Base-by-base conservation (phyloP, 2,113 vertebrate genomes). In the Zapornia atra region DNA sequence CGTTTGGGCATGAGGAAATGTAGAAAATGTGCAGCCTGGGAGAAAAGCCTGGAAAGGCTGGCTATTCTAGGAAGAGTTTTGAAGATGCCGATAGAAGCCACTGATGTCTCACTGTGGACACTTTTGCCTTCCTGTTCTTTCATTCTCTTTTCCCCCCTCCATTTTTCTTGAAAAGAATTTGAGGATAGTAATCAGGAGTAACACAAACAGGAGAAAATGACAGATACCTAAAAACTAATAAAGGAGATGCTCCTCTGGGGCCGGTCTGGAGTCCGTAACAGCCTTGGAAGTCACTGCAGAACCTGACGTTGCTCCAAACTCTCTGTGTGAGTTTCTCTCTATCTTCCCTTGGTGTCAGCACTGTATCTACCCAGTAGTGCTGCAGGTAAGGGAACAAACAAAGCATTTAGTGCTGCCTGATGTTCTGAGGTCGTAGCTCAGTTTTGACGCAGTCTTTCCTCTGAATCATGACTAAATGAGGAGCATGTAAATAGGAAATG, bases 61-160 rank as follows among this genome's bases (percentile, higher is more conserved):
- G 11, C 76, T 95, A 73, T 96, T 96, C 60, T 64, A 75, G 80
- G 73, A 84, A 65, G 53, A 68, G 18, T 48, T 77, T 86, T 92
- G 65, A 94, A 87, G 42, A 54, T 71, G 61, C 65, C 86, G 51
- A 89, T 88, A 86, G 59, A 85, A 53, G 79, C 28, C 1, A 0
- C 18, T 44, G 33, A 64, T 31, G 31, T 65, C 42, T 68, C 66
- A n/a, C 21, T 57, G 18, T 38, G 53, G 61, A 82, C 36, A 79
- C 4, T 89, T 84, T 19, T 92, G 54, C 44, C 31, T 89, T 82
- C 46, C 65, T 76, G 15, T 86, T 78, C 14, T 75, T 86, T 92
- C 71, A n/a, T 64, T 82, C 38, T 78, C 14, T 12, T 82, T 89
- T 90, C 15, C 0, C 29, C 6, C 15, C 24, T 81, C 38, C 11